These are phyloP conservation scores for Melanotaenia parkinsoni DNA, from an alignment of 2,797 vertebrate genomes.

Conservation along the genomic window DNA sequence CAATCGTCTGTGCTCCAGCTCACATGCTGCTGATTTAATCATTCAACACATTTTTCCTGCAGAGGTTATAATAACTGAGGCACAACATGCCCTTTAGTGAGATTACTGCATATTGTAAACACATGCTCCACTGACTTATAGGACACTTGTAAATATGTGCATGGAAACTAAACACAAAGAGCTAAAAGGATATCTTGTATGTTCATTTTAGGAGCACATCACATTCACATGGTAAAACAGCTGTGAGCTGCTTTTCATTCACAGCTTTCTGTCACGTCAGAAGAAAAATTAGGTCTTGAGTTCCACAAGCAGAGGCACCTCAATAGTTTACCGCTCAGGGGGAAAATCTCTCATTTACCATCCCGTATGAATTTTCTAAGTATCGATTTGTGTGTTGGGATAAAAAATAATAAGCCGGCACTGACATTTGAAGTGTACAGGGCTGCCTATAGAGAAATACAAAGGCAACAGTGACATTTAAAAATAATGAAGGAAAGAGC, in stretches of 20 bases:
- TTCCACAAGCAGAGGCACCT: background rate
- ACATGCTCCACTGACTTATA: background rate
- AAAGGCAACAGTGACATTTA: slow-evolving; percentile 67
- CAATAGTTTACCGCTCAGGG: background rate
- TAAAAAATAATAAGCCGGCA: slow-evolving; percentile 23
- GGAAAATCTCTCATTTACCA: slow-evolving; percentile 5
- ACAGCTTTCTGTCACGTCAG: slow-evolving; percentile 11
- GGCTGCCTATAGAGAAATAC: slow-evolving; percentile 18
- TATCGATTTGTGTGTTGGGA: slow-evolving; percentile 36
- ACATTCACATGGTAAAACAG: slow-evolving; percentile 14
- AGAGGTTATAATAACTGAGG: slow-evolving; percentile 36
- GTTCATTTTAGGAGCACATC: background rate
- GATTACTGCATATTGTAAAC: background rate
- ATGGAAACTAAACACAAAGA: background rate
- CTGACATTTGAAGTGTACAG: slow-evolving; percentile 50
- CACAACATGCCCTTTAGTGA: slow-evolving; percentile 33
- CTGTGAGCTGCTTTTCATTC: slow-evolving; percentile 5
- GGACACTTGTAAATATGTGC: background rate
- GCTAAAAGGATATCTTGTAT: background rate
- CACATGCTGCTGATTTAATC: slow-evolving; percentile 41
- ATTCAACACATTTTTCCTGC: slow-evolving; percentile 34
- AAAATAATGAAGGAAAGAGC: slow-evolving; percentile 57
- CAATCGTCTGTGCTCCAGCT: slow-evolving; percentile 43
- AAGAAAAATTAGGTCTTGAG: background rate
- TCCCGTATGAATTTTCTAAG: slow-evolving; percentile 7